Base-by-base conservation (phyloP, 2,888 invertebrate genomes). In the Epiblema foenella region DNA sequence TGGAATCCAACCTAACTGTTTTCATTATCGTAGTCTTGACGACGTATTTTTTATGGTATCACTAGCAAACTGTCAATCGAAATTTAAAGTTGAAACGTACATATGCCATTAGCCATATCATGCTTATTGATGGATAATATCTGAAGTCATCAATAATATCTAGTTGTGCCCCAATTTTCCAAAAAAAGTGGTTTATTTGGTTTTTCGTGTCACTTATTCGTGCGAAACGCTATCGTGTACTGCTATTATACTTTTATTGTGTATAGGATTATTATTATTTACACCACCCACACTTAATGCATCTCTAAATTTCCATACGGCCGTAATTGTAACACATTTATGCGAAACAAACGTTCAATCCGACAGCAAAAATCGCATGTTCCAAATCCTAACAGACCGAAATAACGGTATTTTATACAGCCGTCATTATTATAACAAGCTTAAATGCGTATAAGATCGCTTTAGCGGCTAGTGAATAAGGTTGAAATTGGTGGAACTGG, bases 351-450 rank as follows among this genome's bases (percentile, higher is more conserved):
- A 37, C 58, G 68, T 74, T 73, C 71, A 69, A 66, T 79, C 79
- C 82, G 83, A 82, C 79, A 79, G 78, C 77, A 77, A 80, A 84
- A 88, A 85, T 88, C 79, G 86, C 87, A 87, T 86, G 87, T 86
- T 80, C 80, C 78, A 77, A 58, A 72, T 59, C 73, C 62, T 69
- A 74, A 70, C 66, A 84, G 83, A 83, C 81, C 76, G 74, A 84
- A 87, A 88, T 87, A 86, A 81, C 86, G 76, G 85, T 84, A 79
- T 83, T 86, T 85, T 85, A 85, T 83, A 81, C 73, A 73, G 74
- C 80, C 68, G 82, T 76, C 76, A 83, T 85, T 86, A 85, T 83
- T 81, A 81, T 87, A 85, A 86, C 84, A 82, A 85, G 81, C 74
- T 71, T 37, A 17, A n/a, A 10, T 46, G n/a, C 59, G 12, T 12